A percentile compares a stretch with the other conserved stretches of the same genome.
Evolutionary conservation across 2,113 vertebrate genomes (phyloP).

Genomic region (Pomatorhinus ruficollis): DNA sequence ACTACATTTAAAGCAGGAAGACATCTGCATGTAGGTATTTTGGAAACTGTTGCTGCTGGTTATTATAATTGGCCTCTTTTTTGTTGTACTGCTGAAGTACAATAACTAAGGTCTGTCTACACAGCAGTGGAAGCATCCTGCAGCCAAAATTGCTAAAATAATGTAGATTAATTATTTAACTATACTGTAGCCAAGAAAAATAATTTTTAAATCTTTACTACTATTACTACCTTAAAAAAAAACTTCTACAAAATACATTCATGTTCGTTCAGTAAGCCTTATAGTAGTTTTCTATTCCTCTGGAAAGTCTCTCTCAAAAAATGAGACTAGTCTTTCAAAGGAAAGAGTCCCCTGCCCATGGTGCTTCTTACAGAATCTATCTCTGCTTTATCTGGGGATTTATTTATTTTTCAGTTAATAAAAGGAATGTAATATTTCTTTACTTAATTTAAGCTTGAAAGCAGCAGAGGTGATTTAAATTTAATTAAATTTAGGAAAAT

Average conservation of each 20-base stretch:
- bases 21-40: not conserved
- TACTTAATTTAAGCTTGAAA: not conserved
- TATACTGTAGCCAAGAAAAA: not conserved
- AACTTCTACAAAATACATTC: not conserved
- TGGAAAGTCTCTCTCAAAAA: not conserved
- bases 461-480: not conserved
- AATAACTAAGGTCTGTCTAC: not conserved
- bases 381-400: not conserved
- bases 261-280: not conserved
- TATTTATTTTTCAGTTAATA: not conserved
- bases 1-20: not conserved
- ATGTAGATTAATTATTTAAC: not conserved
- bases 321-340: not conserved
- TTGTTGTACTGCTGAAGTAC: not conserved
- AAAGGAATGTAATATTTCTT: not conserved
- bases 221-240: not conserved
- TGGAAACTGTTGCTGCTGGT: not conserved
- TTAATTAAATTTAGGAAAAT: not conserved
- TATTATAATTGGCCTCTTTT: not conserved
- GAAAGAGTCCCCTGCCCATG: not conserved
- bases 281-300: not conserved
- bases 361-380: not conserved
- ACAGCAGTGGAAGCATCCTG: not conserved
- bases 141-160: not conserved
- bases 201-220: not conserved